Conservation (phyloP, 2,888 invertebrate genomes). For the Agrotis clavis region DNA sequence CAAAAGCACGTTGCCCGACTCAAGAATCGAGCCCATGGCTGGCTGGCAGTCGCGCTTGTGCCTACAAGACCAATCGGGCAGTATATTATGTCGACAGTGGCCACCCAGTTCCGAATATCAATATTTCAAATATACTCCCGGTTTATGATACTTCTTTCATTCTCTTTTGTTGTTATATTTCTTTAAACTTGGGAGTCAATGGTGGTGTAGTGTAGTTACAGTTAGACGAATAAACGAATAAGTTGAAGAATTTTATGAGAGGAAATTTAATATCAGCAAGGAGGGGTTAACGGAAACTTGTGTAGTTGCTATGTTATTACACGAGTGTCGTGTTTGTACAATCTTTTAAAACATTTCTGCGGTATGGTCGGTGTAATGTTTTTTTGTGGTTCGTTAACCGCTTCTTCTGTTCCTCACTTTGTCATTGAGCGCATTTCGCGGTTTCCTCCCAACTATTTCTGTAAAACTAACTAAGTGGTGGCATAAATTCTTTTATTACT, state of each 20-base stretch:
- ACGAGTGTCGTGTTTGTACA: constrained; percentile 60
- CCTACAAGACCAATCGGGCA: too few relatives aligned
- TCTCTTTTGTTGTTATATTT: not conserved
- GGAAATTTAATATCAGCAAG: constrained; percentile 47
- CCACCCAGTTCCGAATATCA: constrained; percentile 6
- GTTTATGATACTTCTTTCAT: constrained; percentile 6
- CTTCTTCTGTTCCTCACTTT: constrained; percentile 53
- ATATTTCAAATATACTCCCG: constrained; percentile 8
- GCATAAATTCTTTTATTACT: constrained; percentile 42
- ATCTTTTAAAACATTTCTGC: constrained; percentile 63
- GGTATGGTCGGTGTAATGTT: constrained; percentile 59
- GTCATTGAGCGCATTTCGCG: constrained; percentile 52
- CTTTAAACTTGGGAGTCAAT: constrained; percentile 25
- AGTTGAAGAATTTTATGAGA: constrained; percentile 32
- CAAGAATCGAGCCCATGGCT: too few relatives aligned
- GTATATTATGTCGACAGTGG: constrained; percentile 1
- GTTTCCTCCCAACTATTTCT: constrained; percentile 50
- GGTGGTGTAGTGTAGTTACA: constrained; percentile 9
- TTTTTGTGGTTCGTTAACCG: constrained; percentile 67
- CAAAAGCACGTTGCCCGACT: too few relatives aligned
- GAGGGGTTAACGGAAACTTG: constrained; percentile 63
- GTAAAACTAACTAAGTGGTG: constrained; percentile 29
- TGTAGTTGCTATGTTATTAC: constrained; percentile 52
- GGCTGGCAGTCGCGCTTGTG: too few relatives aligned
- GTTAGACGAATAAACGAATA: constrained; percentile 20